Base-by-base conservation (phyloP, 2,113 vertebrate species). In the Chaetodon trifascialis region DNA sequence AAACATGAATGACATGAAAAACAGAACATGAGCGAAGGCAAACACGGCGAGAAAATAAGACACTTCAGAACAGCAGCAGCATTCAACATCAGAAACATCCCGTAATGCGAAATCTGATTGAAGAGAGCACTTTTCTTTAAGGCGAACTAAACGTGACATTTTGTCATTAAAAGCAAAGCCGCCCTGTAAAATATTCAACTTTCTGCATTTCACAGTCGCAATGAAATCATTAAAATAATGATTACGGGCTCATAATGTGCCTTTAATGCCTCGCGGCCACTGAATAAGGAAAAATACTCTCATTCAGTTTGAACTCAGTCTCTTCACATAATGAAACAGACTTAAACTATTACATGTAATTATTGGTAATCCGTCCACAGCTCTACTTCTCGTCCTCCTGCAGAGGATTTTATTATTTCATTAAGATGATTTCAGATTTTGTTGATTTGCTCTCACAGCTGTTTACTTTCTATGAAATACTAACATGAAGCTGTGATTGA, bases 381-480 rank as follows among this genome's bases (percentile, higher is more conserved):
- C 60, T 54, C 46, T 0, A 2, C 23, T 30, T 1, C 0, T 67
- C 10, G 7, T 34, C 25, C 5, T 16, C 12, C 14, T 1, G 1
- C 59, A 11, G 21, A 42, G 1, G 23, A 12, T 2, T 55, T 65
- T n/a, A 44, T 11, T 2, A 17, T 30, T 40, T 52, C 56, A 8
- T 40, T 40, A 40, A 23, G 5, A 5, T 54, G 21, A n/a, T 51
- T 36, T n/a, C 52, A 6, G 25, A 12, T 55, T 25, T 9, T 44
- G n/a, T 38, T 11, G 11, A 30, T 51, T 76, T 70, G 73, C 80
- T 82, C 73, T 76, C 80, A 62, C 73, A 64, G 65, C 56, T 52
- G 58, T 17, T 44, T 23, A 5, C 17, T 17, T 19, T 55, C 23
- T 9, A 49, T 51, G 64, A 66, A 52, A 59, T 23, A 25, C 21